Evolutionary conservation across 1,140 invertebrate genomes (phyloP).

Genomic region (Psilanteris sp.): DNA sequence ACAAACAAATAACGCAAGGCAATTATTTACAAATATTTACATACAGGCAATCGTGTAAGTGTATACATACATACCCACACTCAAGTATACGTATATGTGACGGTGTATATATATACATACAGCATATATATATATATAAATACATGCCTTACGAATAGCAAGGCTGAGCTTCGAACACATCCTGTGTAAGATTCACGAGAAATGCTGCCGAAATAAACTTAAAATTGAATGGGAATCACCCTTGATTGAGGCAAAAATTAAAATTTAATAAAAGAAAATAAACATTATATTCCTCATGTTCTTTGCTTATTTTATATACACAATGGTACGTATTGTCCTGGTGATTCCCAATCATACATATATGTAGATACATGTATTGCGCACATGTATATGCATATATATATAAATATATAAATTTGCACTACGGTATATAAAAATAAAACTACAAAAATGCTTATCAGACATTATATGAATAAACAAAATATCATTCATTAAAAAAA

Average conservation of each 20-base stretch:
- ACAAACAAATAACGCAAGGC: slow-evolving; percentile 2
- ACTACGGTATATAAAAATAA: background rate
- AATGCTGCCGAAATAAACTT: slow-evolving; percentile 7
- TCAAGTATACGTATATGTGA: too few species aligned
- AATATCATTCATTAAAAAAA: background rate
- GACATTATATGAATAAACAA: background rate
- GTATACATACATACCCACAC: background rate
- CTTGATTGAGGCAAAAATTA: background rate
- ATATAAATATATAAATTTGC: too few species aligned
- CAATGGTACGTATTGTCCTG: background rate
- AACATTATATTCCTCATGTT: too few species aligned
- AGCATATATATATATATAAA: too few species aligned
- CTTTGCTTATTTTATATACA: too few species aligned
- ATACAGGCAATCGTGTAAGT: too few species aligned
- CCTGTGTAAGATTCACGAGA: background rate
- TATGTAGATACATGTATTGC: too few species aligned
- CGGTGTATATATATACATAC: too few species aligned
- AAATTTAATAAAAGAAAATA: slow-evolving; percentile 3
- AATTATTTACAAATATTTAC: slow-evolving; percentile 19
- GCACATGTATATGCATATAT: too few species aligned
- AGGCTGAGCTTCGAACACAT: slow-evolving; percentile 22
- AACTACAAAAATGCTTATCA: background rate
- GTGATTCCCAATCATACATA: too few species aligned
- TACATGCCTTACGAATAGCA: too few species aligned
- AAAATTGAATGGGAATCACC: background rate